Percentiles rank a stretch among this genome's conserved stretches.
Evolutionary conservation across 2,888 invertebrate species (phyloP).

Genomic region (Tubiluchus corallicola): DNA sequence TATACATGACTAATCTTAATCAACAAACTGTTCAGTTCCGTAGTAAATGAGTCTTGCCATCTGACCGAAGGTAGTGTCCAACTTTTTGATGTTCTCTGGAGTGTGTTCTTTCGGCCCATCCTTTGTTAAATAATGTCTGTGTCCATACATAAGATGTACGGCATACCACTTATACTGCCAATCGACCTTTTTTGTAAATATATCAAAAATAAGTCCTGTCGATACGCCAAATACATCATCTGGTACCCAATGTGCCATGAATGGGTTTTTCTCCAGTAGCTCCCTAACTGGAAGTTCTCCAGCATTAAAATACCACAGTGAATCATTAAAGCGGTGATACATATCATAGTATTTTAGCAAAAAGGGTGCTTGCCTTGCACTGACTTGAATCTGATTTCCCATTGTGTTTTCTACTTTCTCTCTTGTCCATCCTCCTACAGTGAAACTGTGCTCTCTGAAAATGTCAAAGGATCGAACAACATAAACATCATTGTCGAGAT

Average conservation of each 20-base stretch:
- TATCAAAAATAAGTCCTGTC: conserved; percentile 7
- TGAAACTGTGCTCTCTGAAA: conserved; percentile 26
- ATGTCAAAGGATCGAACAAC: conserved; percentile 23
- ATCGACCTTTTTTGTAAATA: conserved; percentile 10
- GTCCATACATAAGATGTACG: background rate
- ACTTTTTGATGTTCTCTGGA: conserved; percentile 17
- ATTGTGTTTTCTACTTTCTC: conserved; percentile 17
- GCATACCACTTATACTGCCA: conserved; percentile 7
- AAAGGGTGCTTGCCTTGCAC: background rate
- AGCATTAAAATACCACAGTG: conserved; percentile 30
- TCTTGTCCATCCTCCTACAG: conserved; percentile 27
- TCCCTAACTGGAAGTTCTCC: conserved; percentile 27
- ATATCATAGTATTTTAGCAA: background rate
- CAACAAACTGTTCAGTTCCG: too few species aligned
- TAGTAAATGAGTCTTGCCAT: too few species aligned
- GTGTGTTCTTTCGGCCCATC: conserved; percentile 13
- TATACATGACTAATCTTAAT: too few species aligned
- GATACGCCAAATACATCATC: conserved; percentile 9
- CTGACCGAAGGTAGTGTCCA: conserved; percentile 20
- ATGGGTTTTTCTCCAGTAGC: conserved; percentile 22
- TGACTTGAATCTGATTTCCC: conserved; percentile 4
- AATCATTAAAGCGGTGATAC: conserved; percentile 12
- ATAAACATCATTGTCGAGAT: conserved; percentile 26
- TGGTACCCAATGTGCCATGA: conserved; percentile 26
- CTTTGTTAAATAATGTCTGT: background rate